Evolutionary conservation across 2,113 vertebrate species (phyloP), one percentile per base, ranked within the genome.

Genomic region (Xyrauchen texanus): DNA sequence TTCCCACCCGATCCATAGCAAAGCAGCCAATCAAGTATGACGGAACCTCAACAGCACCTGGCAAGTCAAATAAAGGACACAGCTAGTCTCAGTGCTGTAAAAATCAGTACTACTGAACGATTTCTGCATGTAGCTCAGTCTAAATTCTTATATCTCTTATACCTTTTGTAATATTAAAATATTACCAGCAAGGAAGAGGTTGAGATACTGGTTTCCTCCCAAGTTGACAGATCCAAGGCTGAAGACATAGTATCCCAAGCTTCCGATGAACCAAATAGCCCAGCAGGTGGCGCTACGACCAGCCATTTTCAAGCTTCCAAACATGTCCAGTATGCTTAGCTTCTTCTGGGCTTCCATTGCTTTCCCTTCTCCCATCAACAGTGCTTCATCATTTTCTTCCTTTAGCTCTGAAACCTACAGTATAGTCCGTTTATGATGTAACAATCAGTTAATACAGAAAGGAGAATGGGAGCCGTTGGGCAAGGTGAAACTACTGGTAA

Each of bases 251-350:
- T 97, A 98, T 61, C 97, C 97, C 81, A 98, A 92, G 84, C 96
- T 96, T 78, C 93, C 94, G 0, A 96, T 95, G 86, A 98, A 95
- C 97, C 97, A 99, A 85, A 96, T 92, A 72, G 98, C 91, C 96
- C 96, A 98, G 70, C 98, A 89, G 4, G 91, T 95, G 84, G 95
- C 88, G 0, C 96, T 97, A 34, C 96, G 95, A 47, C 86, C 88
- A 4, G 91, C 89, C 90, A 98, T 93, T 76, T 87, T 91, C 91
- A 93, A 95, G 78, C 92, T 93, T 66, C 90, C 85, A 79, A 99
- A 98, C 55, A 99, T 91, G 79, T 96, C 93, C 87, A 95, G 85
- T 76, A 97, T 92, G 79, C 85, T 94, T 76, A 95, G 93, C 83
- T 93, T 96, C 88, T 92, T 93, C 78, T 86, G 86, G 0, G 62